Evolutionary conservation across 2,113 vertebrate species (phyloP).

Genomic region (Silurus asotus): DNA sequence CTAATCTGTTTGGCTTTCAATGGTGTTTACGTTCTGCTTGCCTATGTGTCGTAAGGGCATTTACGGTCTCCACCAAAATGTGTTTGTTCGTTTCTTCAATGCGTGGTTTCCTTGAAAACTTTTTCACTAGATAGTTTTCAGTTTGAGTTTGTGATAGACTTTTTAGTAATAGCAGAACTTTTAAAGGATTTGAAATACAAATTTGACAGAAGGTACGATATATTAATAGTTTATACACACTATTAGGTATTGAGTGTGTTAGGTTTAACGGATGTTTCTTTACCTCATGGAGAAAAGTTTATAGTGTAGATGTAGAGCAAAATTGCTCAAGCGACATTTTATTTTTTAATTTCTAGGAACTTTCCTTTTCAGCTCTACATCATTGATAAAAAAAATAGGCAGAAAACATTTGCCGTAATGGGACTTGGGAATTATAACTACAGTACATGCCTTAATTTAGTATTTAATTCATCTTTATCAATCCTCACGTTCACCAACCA

Average conservation of each 20-base stretch:
- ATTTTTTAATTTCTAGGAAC: not conserved
- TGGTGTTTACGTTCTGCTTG: constrained; percentile 38
- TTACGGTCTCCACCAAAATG: not conserved
- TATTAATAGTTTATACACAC: not conserved
- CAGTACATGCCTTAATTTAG: not conserved
- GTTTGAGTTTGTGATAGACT: not conserved
- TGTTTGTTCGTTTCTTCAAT: not conserved
- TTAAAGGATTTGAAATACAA: not conserved
- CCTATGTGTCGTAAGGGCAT: constrained; percentile 1
- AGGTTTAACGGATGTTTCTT: not conserved
- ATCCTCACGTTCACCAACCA: not conserved
- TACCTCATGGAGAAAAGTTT: not conserved
- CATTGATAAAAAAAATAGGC: not conserved
- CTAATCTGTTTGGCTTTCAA: constrained; percentile 46
- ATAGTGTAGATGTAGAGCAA: not conserved
- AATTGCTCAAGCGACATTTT: not conserved
- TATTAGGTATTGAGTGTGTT: not conserved
- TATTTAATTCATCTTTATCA: not conserved
- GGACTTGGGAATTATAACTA: not conserved
- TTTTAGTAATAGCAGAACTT: not conserved
- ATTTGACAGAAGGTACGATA: not conserved
- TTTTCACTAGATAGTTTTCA: not conserved
- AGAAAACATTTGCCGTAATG: not conserved
- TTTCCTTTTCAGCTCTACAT: not conserved
- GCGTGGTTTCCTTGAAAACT: not conserved